Evolutionary conservation across 2,888 invertebrate genomes (phyloP).

Genomic region (Trachelus stipa): DNA sequence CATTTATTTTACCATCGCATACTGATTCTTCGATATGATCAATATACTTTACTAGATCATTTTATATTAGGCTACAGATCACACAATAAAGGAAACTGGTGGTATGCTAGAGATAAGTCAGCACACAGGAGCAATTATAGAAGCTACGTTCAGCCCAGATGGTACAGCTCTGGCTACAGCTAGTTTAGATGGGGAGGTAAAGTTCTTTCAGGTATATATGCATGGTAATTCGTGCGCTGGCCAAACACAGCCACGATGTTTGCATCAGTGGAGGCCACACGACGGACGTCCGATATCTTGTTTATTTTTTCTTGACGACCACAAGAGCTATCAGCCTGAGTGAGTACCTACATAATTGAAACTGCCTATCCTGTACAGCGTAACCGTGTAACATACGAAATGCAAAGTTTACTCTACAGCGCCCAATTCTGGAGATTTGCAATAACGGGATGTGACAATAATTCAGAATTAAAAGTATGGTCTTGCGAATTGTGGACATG

Average conservation of each 20-base stretch:
- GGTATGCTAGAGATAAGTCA: constrained; percentile 71
- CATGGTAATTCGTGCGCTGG: constrained; percentile 68
- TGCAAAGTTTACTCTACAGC: constrained; percentile 58
- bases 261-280: constrained; percentile 95
- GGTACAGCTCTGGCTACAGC: constrained; percentile 94
- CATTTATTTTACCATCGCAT: constrained; percentile 1
- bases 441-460: constrained; percentile 90
- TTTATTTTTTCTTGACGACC: constrained; percentile 94
- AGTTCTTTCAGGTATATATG: constrained; percentile 91
- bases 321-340: constrained; percentile 83
- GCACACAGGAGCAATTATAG: constrained; percentile 77
- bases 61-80: constrained; percentile 50
- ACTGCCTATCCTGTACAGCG: constrained; percentile 9
- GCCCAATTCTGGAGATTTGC: constrained; percentile 95
- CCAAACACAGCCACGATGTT: constrained; percentile 76
- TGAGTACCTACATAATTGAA: constrained; percentile 67
- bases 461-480: constrained; percentile 92
- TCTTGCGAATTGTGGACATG: constrained; percentile 96
- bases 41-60: constrained; percentile 24
- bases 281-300: constrained; percentile 87
- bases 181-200: constrained; percentile 87
- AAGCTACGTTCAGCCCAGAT: constrained; percentile 93
- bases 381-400: not conserved
- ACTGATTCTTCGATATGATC: not conserved
- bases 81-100: constrained; percentile 49